phyloP scores from a whole-genome alignment of 1,140 invertebrate genomes.

The Zaprionus taronus region DNA sequence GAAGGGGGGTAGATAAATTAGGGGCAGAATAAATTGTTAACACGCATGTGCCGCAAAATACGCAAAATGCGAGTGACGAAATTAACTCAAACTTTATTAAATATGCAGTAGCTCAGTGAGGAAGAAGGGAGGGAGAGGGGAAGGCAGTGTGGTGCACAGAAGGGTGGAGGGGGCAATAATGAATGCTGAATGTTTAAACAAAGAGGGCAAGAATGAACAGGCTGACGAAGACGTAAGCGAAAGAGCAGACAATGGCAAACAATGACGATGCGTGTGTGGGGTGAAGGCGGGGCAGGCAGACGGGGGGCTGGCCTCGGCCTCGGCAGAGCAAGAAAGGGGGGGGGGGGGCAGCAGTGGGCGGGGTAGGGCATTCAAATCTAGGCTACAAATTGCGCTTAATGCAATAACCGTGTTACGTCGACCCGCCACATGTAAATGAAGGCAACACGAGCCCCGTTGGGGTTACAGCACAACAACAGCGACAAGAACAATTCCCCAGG shows the following conservation, averaged over 20 bases:
- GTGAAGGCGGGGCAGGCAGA: neutral
- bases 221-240: conserved; percentile 12
- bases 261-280: conserved; percentile 19
- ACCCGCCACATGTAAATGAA: conserved; percentile 67
- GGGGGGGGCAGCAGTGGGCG: neutral
- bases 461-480: conserved; percentile 10
- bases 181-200: conserved; percentile 75
- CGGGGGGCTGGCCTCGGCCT: neutral
- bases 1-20: conserved; percentile 7
- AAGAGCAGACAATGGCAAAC: conserved; percentile 29
- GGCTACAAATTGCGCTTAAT: conserved; percentile 77
- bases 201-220: conserved; percentile 38
- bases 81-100: conserved; percentile 78
- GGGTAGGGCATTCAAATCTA: conserved; percentile 63
- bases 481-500: conserved; percentile 71
- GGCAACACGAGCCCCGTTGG: conserved; percentile 48
- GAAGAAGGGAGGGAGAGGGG: neutral
- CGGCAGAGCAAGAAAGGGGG: too few relatives aligned
- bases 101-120: conserved; percentile 55
- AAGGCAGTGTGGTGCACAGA: neutral
- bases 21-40: conserved; percentile 66
- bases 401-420: conserved; percentile 76
- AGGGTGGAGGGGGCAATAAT: conserved; percentile 47
- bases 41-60: conserved; percentile 75
- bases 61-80: conserved; percentile 67